Conservation (phyloP, 2,797 vertebrate genomes). For the Ctenopoma kingsleyae region DNA sequence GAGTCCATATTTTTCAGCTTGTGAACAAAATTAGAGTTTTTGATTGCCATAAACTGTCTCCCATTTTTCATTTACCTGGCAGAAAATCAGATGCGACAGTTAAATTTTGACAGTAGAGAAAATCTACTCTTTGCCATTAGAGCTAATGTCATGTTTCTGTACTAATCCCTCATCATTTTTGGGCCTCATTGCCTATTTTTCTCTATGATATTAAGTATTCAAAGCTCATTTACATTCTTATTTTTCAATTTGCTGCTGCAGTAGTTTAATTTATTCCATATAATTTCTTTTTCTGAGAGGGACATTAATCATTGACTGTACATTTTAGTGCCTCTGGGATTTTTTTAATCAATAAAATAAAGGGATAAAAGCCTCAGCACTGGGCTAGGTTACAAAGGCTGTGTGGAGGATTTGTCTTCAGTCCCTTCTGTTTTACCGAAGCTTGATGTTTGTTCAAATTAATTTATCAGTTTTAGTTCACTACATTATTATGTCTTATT, state of each 20-base stretch:
- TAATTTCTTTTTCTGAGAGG: conserved; percentile 99
- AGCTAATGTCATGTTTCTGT: conserved; percentile 89
- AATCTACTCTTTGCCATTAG: conserved; percentile 81
- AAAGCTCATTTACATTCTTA: conserved; percentile 99
- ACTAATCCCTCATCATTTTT: conserved; percentile 93
- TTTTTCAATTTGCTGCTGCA: conserved; percentile 99
- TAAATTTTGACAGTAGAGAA: conserved; percentile 82
- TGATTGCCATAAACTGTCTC: conserved; percentile 70
- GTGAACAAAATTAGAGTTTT: conserved; percentile 78
- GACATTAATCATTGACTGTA: conserved; percentile 99
- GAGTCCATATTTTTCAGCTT: conserved; percentile 73
- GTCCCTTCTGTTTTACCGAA: conserved; percentile 54
- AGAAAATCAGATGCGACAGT: conserved; percentile 84
- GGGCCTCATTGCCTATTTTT: conserved; percentile 92
- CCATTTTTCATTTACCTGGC: conserved; percentile 84
- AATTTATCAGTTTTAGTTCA: conserved; percentile 61
- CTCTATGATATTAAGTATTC: conserved; percentile 99
- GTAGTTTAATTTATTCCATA: conserved; percentile 99
- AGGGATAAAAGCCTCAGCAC: conserved; percentile 80
- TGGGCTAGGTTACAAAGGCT: conserved; percentile 62
- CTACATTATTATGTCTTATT: conserved; percentile 60
- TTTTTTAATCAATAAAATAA: conserved; percentile 92
- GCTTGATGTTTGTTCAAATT: conserved; percentile 71
- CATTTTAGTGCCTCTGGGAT: conserved; percentile 99
- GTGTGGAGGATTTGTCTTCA: conserved; percentile 54